phyloP scores from a whole-genome alignment of 2,888 invertebrate species.

The Drosophila kuntzei region DNA sequence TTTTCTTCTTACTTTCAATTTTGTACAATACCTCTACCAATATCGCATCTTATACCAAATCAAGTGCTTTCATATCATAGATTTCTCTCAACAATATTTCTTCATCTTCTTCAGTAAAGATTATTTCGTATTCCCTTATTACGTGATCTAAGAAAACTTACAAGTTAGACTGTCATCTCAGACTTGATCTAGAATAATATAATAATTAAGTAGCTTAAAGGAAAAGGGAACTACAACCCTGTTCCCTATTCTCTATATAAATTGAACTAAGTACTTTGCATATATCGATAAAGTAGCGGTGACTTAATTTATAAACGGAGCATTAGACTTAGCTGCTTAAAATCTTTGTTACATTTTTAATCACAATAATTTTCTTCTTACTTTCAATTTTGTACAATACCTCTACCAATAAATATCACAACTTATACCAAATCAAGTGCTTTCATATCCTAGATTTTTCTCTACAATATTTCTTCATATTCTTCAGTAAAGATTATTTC shows the following conservation, averaged over 20 bases:
- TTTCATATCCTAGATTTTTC: no score
- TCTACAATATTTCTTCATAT: neutral
- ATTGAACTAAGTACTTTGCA: neutral
- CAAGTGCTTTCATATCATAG: no score
- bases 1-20: no score
- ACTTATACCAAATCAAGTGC: no score
- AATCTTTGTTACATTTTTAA: neutral
- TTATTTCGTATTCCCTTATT: no score
- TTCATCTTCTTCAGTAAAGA: no score
- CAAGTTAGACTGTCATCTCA: neutral
- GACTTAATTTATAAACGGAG: neutral
- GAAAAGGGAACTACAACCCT: neutral
- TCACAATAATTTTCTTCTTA: no score
- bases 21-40: no score
- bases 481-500: no score
- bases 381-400: no score
- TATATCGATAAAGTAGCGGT: neutral
- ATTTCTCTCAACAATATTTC: neutral
- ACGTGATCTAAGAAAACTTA: neutral
- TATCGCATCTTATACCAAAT: no score
- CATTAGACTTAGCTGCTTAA: neutral
- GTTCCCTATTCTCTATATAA: neutral
- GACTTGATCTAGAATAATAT: slow-evolving; percentile 5
- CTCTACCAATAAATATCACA: neutral
- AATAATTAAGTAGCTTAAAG: slow-evolving; percentile 30